These are phyloP conservation scores for Heteromyza rotundicornis DNA, from an alignment of 2,888 invertebrate species.

Conservation along the genomic window DNA sequence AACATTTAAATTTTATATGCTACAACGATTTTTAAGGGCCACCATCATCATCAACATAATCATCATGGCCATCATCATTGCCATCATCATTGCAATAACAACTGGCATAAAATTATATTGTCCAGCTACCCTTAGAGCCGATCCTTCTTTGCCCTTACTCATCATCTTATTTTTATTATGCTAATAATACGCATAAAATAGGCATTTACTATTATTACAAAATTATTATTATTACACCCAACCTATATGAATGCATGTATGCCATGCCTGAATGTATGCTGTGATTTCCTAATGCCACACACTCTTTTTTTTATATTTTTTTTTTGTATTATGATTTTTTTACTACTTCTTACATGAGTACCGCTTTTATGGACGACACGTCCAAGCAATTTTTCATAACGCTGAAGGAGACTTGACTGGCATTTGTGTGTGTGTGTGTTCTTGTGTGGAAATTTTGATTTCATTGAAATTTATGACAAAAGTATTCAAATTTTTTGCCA, in stretches of 20 bases:
- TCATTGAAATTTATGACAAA: slow-evolving; percentile 25
- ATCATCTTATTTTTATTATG: slow-evolving; percentile 54
- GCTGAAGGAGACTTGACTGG: slow-evolving; percentile 13
- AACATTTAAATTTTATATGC: too few species aligned
- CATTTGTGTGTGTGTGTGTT: slow-evolving; percentile 26
- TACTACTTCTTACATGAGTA: slow-evolving; percentile 41
- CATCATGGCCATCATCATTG: neutral
- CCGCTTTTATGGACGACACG: slow-evolving; percentile 31
- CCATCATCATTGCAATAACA: slow-evolving; percentile 39
- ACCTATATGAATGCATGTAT: slow-evolving; percentile 18
- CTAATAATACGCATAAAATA: slow-evolving; percentile 57
- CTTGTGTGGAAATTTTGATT: slow-evolving; percentile 1
- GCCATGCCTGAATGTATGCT: slow-evolving; percentile 48
- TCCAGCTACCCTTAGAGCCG: slow-evolving; percentile 35
- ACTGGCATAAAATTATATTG: slow-evolving; percentile 50
- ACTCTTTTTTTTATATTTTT: too few species aligned
- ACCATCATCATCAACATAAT: slow-evolving; percentile 7
- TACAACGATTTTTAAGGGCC: slow-evolving; percentile 23
- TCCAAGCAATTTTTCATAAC: slow-evolving; percentile 29
- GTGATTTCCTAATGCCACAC: slow-evolving; percentile 48
- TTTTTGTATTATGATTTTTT: too few species aligned
- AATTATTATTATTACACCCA: slow-evolving; percentile 30
- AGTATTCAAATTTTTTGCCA: slow-evolving; percentile 27
- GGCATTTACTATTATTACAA: slow-evolving; percentile 42
- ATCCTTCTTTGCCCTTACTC: slow-evolving; percentile 17